These are phyloP conservation scores for Pocota personata DNA, from an alignment of 2,888 invertebrate genomes.

Conservation along the genomic window DNA sequence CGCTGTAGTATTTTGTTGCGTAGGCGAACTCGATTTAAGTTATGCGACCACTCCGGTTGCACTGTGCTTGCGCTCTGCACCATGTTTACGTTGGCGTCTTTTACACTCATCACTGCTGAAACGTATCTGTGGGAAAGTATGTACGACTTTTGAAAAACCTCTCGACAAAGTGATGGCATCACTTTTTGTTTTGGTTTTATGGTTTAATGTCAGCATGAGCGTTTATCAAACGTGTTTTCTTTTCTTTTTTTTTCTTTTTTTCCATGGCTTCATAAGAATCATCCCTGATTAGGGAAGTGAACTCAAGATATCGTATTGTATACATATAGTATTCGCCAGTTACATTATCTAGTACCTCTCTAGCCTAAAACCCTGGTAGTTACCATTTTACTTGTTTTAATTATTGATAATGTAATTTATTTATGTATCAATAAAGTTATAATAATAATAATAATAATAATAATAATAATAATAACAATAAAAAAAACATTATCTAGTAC, in stretches of 20 bases:
- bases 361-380: no score
- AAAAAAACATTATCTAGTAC: no score
- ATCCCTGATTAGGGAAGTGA: constrained; percentile 20
- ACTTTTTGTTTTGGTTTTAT: constrained; percentile 55
- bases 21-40: constrained; percentile 74
- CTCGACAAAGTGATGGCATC: constrained; percentile 44
- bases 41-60: constrained; percentile 74
- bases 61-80: constrained; percentile 47
- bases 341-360: constrained; percentile 10
- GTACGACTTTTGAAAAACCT: constrained; percentile 43
- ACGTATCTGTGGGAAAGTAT: constrained; percentile 72
- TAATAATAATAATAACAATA: no score
- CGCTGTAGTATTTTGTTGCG: constrained; percentile 69
- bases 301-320: not conserved
- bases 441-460: no score
- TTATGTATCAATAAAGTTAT: no score
- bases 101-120: constrained; percentile 66
- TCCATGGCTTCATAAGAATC: not conserved
- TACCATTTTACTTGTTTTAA: no score
- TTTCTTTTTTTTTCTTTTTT: constrained; percentile 16
- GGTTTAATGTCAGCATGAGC: constrained; percentile 50
- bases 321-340: constrained; percentile 16
- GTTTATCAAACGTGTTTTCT: constrained; percentile 68
- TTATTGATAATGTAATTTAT: no score
- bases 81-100: constrained; percentile 71